phyloP scores from a whole-genome alignment of 2,797 vertebrate genomes.

The Galaxias olidus region DNA sequence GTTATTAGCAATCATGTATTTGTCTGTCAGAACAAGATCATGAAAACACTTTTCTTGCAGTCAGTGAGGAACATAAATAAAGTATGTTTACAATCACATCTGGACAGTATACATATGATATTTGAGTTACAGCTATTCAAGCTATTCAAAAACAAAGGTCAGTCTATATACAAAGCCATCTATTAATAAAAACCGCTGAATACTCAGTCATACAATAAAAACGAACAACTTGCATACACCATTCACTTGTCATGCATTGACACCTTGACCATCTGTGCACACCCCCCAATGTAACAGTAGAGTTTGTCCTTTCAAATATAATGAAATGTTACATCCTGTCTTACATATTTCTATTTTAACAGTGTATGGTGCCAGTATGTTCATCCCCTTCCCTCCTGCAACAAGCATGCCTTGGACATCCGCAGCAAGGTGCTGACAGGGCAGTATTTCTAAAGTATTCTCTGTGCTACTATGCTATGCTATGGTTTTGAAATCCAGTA shows the following conservation, averaged over 20 bases:
- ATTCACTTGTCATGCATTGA: conserved; percentile 1
- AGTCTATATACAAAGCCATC: no score
- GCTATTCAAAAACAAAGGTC: no score
- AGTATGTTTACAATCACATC: no score
- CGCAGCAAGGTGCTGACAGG: neutral
- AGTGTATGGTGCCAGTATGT: neutral
- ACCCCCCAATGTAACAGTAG: neutral
- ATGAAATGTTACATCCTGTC: conserved; percentile 12
- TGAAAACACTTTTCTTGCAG: no score
- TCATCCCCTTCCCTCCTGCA: no score
- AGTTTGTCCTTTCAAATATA: conserved; percentile 9
- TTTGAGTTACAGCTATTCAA: no score
- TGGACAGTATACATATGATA: no score
- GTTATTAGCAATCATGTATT: no score
- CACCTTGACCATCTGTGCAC: neutral
- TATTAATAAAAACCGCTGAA: neutral
- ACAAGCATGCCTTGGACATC: neutral
- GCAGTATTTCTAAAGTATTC: neutral
- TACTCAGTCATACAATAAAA: neutral
- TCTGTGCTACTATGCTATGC: neutral
- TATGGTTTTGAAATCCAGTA: neutral
- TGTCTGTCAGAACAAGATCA: no score
- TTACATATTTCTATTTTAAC: conserved; percentile 2
- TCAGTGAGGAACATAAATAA: no score
- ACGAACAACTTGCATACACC: no score